These are phyloP conservation scores for Batillaria attramentaria DNA, from an alignment of 1,140 invertebrate genomes.

Conservation along the genomic window DNA sequence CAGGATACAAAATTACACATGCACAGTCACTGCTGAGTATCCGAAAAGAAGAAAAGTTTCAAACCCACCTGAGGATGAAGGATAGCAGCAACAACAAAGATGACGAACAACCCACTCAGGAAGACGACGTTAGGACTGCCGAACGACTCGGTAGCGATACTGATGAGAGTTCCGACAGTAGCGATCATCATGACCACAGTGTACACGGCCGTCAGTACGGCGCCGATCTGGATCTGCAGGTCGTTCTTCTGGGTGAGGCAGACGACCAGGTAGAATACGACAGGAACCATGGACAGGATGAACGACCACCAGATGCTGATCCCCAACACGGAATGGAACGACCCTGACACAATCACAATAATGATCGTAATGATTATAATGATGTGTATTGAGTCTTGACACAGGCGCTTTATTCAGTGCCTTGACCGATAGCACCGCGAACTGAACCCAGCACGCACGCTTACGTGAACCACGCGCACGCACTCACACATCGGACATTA, in stretches of 20 bases:
- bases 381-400: no score
- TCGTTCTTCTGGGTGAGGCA: constrained; percentile 84
- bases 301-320: constrained; percentile 74
- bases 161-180: constrained; percentile 67
- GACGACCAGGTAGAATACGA: constrained; percentile 80
- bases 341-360: no score
- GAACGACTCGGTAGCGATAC: constrained; percentile 66
- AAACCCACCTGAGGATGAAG: constrained; percentile 96
- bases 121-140: constrained; percentile 66
- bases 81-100: constrained; percentile 96
- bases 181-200: constrained; percentile 70
- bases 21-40: no score
- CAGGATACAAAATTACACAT: no score
- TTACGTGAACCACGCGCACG: no score
- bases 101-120: constrained; percentile 70
- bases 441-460: no score
- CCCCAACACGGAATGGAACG: constrained; percentile 91
- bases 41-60: no score
- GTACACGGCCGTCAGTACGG: constrained; percentile 73
- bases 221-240: constrained; percentile 76
- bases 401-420: no score
- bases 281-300: constrained; percentile 65
- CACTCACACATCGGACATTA: no score
- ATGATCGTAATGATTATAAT: no score
- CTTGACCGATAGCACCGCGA: no score